phyloP scores from a whole-genome alignment of 2,888 invertebrate genomes.

The Diplazon laetatorius region DNA sequence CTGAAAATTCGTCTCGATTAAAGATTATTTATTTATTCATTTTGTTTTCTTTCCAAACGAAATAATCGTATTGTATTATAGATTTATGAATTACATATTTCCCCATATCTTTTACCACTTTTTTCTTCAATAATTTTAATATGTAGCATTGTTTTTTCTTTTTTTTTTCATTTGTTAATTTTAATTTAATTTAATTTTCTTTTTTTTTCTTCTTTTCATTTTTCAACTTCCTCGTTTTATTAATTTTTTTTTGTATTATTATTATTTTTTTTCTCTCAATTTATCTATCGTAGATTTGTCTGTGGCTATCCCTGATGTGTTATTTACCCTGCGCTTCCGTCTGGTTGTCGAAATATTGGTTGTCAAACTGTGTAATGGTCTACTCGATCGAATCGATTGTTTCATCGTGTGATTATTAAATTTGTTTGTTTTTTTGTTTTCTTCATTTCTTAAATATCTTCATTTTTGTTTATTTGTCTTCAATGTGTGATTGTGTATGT shows the following conservation, averaged over 20 bases:
- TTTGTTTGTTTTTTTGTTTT: too few species aligned
- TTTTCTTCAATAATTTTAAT: constrained; percentile 80
- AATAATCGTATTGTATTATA: constrained; percentile 79
- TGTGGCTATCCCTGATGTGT: constrained; percentile 83
- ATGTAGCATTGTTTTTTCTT: constrained; percentile 78
- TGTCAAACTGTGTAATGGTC: constrained; percentile 77
- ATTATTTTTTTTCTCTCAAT: constrained; percentile 75
- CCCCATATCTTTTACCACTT: constrained; percentile 52
- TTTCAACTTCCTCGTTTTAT: constrained; percentile 74
- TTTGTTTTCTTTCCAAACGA: too few species aligned
- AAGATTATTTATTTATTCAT: too few species aligned
- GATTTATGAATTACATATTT: constrained; percentile 78
- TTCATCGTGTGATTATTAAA: constrained; percentile 48
- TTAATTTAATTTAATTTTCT: too few species aligned
- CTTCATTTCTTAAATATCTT: neutral
- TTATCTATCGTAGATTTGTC: constrained; percentile 83
- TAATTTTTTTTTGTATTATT: constrained; percentile 80
- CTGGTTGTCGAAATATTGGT: constrained; percentile 82
- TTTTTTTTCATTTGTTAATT: too few species aligned
- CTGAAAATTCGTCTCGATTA: constrained; percentile 53
- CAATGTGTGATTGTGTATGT: constrained; percentile 26
- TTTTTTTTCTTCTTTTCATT: constrained; percentile 43
- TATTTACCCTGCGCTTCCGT: constrained; percentile 83
- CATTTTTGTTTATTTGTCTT: constrained; percentile 38
- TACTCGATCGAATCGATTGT: constrained; percentile 74